Percentiles rank a stretch among this genome's conserved stretches.
These are phyloP conservation scores for Polypedilum vanderplanki DNA, from an alignment of 1,140 invertebrate genomes.

Conservation along the genomic window DNA sequence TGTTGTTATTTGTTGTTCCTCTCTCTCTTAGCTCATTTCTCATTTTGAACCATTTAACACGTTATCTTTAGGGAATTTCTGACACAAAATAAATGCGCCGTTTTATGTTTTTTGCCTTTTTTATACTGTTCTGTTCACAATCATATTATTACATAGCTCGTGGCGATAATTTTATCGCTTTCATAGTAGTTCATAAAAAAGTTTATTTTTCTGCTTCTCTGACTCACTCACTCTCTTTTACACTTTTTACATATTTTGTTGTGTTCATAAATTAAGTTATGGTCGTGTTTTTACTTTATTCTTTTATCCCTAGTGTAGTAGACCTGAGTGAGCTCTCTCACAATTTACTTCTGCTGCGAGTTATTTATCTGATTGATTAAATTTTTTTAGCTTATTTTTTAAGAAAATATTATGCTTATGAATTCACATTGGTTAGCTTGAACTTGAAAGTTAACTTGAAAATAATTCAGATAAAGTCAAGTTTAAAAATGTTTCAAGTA, in stretches of 20 bases:
- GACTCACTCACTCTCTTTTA: neutral
- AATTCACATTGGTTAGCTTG: too few species aligned
- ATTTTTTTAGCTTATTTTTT: too few species aligned
- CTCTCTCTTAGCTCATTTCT: neutral
- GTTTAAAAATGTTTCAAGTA: too few species aligned
- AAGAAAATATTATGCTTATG: too few species aligned
- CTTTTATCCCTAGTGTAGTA: too few species aligned
- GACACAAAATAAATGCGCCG: slow-evolving; percentile 5
- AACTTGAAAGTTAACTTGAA: too few species aligned
- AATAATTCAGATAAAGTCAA: too few species aligned
- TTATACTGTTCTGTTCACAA: neutral
- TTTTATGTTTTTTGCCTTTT: slow-evolving; percentile 1
- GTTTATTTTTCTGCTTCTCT: neutral
- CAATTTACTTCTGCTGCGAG: neutral
- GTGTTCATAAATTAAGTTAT: slow-evolving; percentile 19
- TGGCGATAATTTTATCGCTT: slow-evolving; percentile 12
- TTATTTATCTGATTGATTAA: slow-evolving; percentile 15
- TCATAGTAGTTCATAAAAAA: slow-evolving; percentile 19
- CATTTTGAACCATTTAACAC: slow-evolving; percentile 1
- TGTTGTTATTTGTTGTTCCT: neutral
- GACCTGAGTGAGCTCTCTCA: too few species aligned
- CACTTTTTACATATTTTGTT: neutral
- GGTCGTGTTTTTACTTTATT: neutral
- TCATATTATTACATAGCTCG: slow-evolving; percentile 18
- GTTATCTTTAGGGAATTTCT: slow-evolving; percentile 9